These are phyloP conservation scores for Bovichtus diacanthus DNA, from an alignment of 2,797 vertebrate genomes.

Conservation along the genomic window DNA sequence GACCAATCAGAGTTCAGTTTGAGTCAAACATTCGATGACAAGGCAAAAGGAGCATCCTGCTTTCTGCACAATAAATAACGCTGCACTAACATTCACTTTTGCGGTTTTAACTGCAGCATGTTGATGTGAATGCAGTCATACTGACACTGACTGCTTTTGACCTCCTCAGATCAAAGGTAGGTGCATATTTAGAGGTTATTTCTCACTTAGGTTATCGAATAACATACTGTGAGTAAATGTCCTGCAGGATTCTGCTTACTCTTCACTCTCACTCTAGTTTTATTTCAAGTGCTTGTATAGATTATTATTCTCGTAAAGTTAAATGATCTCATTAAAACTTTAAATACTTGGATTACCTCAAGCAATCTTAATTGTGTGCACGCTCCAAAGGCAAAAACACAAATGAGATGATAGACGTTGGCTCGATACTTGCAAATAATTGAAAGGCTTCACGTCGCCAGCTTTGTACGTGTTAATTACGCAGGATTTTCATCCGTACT, in stretches of 20 bases:
- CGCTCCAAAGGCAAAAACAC: not conserved
- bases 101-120: not conserved
- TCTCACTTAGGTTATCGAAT: not conserved
- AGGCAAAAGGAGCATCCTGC: not conserved
- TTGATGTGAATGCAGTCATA: not conserved
- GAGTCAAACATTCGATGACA: constrained; percentile 7
- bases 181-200: not conserved
- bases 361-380: not conserved
- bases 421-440: not conserved
- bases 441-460: not conserved
- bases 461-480: not conserved
- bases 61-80: constrained; percentile 3
- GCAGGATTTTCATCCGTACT: not conserved
- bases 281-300: not conserved
- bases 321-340: not conserved
- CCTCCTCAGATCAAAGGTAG: constrained; percentile 4
- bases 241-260: not conserved
- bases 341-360: not conserved
- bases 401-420: not conserved
- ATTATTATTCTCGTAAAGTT: not conserved
- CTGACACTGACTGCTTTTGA: not conserved
- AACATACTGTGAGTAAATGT: not conserved
- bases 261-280: not conserved
- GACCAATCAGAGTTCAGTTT: not conserved
- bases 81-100: not conserved